Evolutionary conservation across 2,113 vertebrate genomes (phyloP).

Genomic region (Gambusia holbrooki): DNA sequence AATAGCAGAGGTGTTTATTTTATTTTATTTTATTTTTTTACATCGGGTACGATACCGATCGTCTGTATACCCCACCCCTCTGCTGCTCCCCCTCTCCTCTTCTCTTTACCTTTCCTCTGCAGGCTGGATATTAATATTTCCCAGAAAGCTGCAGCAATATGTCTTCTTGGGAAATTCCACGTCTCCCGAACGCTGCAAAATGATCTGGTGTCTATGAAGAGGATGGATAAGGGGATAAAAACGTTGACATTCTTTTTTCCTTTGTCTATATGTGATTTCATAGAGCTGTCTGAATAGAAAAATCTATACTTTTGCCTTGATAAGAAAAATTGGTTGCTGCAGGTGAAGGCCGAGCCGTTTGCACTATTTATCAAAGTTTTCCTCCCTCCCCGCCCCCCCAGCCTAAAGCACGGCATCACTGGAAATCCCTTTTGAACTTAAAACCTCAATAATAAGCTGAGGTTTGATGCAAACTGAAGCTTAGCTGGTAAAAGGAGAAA

Average conservation of each 20-base stretch:
- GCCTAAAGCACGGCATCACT: slow-evolving; percentile 28
- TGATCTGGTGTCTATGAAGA: slow-evolving; percentile 67
- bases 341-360: slow-evolving; percentile 58
- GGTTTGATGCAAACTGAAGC: slow-evolving; percentile 48
- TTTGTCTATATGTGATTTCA: slow-evolving; percentile 41
- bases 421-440: slow-evolving; percentile 51
- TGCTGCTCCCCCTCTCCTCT: slow-evolving; percentile 41
- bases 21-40: slow-evolving; percentile 21
- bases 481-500: slow-evolving; percentile 58
- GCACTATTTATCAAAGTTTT: slow-evolving; percentile 51
- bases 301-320: slow-evolving; percentile 36
- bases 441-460: slow-evolving; percentile 44
- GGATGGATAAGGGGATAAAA: slow-evolving; percentile 64
- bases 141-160: slow-evolving; percentile 74
- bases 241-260: slow-evolving; percentile 53
- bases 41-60: slow-evolving; percentile 65
- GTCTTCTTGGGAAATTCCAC: slow-evolving; percentile 77
- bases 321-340: slow-evolving; percentile 65
- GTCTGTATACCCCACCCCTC: slow-evolving; percentile 48
- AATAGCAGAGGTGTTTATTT: slow-evolving; percentile 29
- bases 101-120: slow-evolving; percentile 58
- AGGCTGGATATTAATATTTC: slow-evolving; percentile 76
- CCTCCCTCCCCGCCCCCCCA: slow-evolving; percentile 24
- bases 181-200: slow-evolving; percentile 67
- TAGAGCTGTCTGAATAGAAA: slow-evolving; percentile 44